These are phyloP conservation scores for Psilanteris sp. DNA, from an alignment of 1,140 invertebrate genomes.

Conservation along the genomic window DNA sequence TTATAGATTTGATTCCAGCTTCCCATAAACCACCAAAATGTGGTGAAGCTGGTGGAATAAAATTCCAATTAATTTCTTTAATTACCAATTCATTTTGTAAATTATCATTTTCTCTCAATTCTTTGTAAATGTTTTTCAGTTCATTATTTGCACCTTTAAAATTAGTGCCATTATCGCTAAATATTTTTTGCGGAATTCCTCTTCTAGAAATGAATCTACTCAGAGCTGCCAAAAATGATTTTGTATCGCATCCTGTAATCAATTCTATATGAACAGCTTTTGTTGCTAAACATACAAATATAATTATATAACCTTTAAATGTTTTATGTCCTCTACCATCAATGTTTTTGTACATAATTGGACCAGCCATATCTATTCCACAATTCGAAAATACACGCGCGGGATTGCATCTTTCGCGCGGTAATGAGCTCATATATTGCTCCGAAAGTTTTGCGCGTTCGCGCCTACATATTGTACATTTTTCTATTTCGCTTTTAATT, in stretches of 20 bases:
- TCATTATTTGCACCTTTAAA: not conserved
- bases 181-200: not conserved
- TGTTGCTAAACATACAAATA: not conserved
- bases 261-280: not conserved
- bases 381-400: not conserved
- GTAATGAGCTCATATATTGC: too few relatives aligned
- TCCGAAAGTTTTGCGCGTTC: too few relatives aligned
- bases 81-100: too few relatives aligned
- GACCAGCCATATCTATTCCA: not conserved
- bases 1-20: too few relatives aligned
- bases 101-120: too few relatives aligned
- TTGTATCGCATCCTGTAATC: not conserved
- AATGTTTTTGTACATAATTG: not conserved
- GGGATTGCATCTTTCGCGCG: too few relatives aligned
- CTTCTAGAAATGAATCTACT: not conserved
- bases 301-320: not conserved
- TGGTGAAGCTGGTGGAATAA: too few relatives aligned
- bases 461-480: too few relatives aligned
- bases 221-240: not conserved
- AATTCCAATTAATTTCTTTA: too few relatives aligned
- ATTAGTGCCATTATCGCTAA: not conserved
- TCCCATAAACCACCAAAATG: too few relatives aligned
- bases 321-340: not conserved
- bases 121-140: too few relatives aligned
- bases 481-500: too few relatives aligned